Evolutionary conservation across 2,888 invertebrate species (phyloP).

Genomic region (Lithophane leautieri): DNA sequence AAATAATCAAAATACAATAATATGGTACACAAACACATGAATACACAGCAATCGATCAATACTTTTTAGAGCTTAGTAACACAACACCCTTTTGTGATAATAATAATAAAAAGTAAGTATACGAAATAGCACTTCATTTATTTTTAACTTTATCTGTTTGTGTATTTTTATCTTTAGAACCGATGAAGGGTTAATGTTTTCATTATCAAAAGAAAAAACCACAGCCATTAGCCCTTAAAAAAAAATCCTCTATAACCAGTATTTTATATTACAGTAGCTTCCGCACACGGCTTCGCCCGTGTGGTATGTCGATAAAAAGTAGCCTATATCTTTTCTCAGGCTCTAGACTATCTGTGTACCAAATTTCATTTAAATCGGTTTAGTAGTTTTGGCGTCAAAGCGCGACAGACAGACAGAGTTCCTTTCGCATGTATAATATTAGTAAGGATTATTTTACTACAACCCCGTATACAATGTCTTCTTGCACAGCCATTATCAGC

Average conservation of each 20-base stretch:
- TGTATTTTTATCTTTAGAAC: conserved; percentile 9
- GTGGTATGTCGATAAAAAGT: no score
- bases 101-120: neutral
- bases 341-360: no score
- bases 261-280: no score
- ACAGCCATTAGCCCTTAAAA: neutral
- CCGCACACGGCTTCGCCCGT: no score
- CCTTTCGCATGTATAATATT: no score
- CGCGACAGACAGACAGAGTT: no score
- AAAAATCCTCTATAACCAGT: neutral
- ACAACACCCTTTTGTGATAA: conserved; percentile 14
- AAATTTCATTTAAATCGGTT: no score
- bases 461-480: neutral
- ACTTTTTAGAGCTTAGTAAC: conserved; percentile 2
- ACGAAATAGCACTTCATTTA: neutral
- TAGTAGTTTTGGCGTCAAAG: no score
- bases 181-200: conserved; percentile 4
- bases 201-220: neutral
- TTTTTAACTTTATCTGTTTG: neutral
- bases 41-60: conserved; percentile 3
- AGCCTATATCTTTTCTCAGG: no score
- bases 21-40: neutral
- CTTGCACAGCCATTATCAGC: neutral
- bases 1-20: conserved; percentile 2
- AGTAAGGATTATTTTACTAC: no score